phyloP scores from a whole-genome alignment of 23 tunicate genomes.

The Styela plicata region DNA sequence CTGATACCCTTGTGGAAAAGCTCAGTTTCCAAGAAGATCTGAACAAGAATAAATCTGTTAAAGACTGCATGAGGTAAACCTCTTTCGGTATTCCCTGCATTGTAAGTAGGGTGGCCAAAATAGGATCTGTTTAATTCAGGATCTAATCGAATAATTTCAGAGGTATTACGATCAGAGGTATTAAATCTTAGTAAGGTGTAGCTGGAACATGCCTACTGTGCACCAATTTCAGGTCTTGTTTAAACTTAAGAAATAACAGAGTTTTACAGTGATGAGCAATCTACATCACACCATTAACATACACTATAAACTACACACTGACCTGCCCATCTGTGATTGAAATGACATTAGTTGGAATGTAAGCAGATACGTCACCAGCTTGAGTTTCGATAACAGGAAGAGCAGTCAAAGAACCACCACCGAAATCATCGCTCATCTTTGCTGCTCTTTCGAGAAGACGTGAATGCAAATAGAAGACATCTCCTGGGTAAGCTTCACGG shows the following conservation, averaged over 20 bases:
- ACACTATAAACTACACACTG: background rate
- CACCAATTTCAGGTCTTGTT: too few species aligned
- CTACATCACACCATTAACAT: background rate
- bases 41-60: too few species aligned
- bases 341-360: slow-evolving; percentile 99
- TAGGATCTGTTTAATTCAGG: too few species aligned
- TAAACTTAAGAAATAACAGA: too few species aligned
- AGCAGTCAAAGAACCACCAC: slow-evolving; percentile 98
- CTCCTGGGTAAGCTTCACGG: slow-evolving; percentile 99
- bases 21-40: slow-evolving; percentile 99
- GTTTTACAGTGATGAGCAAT: too few species aligned
- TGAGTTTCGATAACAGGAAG: slow-evolving; percentile 98
- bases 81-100: too few species aligned
- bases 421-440: slow-evolving; percentile 95
- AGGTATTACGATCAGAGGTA: too few species aligned
- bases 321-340: slow-evolving; percentile 99
- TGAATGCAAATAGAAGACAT: slow-evolving; percentile 98
- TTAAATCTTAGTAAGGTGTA: too few species aligned
- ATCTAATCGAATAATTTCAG: too few species aligned
- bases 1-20: slow-evolving; percentile 99
- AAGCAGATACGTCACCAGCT: slow-evolving; percentile 99
- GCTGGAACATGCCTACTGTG: too few species aligned
- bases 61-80: too few species aligned
- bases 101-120: too few species aligned
- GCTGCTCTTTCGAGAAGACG: slow-evolving; percentile 99